Base-by-base conservation (phyloP, 1,140 invertebrate species). In the Acromyrmex heyeri region DNA sequence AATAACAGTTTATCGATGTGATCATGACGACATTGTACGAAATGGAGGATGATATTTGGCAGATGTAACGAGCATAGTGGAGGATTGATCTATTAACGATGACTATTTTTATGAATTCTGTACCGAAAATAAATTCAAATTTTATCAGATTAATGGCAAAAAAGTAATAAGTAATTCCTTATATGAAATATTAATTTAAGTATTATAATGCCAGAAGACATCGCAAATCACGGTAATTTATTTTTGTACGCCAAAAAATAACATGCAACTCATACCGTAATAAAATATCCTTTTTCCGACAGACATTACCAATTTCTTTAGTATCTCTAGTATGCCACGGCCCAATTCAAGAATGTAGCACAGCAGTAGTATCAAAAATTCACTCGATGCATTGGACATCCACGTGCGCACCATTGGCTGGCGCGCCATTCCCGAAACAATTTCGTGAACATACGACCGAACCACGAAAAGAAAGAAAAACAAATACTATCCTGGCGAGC, bases 261-360 rank as follows among this genome's bases (percentile, higher is more conserved):
- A 18, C 4, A 30, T 4, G 6, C 18, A 12, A 61, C 24, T 61
- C 34, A 21, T n/a, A 44, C 7, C 38, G 38, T 48, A 61, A 73
- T 38, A n/a, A 50, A 73, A n/a, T 34, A 48, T 82, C 24, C n/a
- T 6, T 62, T 59, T 38, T 21, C 10, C 53, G 3, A 34, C 18
- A 27, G 21, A 72, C 53, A 70, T 72, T 83, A 75, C 69, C 79
- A 83, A 38, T 73, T 73, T 83, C 38, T 62, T 38, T 7, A 38
- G 34, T 44, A 44, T 44, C 38, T 44, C 8, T 75, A 83, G 24
- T 61, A 83, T 3, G 38, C 57, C 55, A 61, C 27, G 69, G 69
- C 24, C 55, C 38, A 75, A 24, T 34, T 75, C n/a, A 44, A 83
- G 69, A 34, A 83, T n/a, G 55, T 75, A 62, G 57, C 61, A 34